These are phyloP conservation scores for Urophycis tenuis DNA, from an alignment of 2,797 vertebrate species.

Conservation along the genomic window DNA sequence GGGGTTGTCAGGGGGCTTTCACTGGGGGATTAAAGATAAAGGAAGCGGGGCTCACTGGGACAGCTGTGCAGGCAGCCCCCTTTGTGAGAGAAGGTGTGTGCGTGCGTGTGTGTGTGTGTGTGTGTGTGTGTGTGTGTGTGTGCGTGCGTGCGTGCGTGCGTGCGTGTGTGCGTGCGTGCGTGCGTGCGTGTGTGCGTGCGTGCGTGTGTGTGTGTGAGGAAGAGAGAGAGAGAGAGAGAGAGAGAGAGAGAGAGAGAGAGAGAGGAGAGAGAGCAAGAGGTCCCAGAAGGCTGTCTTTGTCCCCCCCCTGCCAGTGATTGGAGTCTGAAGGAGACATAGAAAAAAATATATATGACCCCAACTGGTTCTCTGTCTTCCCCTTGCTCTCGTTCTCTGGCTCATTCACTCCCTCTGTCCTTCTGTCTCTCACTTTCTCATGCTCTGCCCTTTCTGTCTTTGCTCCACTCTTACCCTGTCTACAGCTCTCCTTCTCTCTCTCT, in stretches of 20 bases:
- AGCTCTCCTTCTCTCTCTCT: slow-evolving; percentile 5
- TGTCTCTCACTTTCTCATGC: slow-evolving; percentile 25
- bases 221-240: slow-evolving; percentile 7
- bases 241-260: slow-evolving; percentile 39
- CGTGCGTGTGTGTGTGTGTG: slow-evolving; percentile 23
- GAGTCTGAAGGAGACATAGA: slow-evolving; percentile 43
- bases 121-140: slow-evolving; percentile 30
- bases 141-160: slow-evolving; percentile 22
- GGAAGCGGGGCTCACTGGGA: slow-evolving; percentile 50
- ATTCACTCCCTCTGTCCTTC: slow-evolving; percentile 15
- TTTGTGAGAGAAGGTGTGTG: slow-evolving; percentile 40
- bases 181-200: slow-evolving; percentile 25
- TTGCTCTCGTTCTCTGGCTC: background rate
- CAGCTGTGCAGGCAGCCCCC: slow-evolving; percentile 69
- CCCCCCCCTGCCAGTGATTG: slow-evolving; percentile 58
- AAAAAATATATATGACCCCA: slow-evolving; percentile 32
- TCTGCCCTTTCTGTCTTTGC: slow-evolving; percentile 12
- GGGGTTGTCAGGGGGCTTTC: slow-evolving; percentile 63
- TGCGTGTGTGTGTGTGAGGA: slow-evolving; percentile 21
- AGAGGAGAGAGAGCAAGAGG: slow-evolving; percentile 47
- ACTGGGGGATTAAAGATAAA: slow-evolving; percentile 71
- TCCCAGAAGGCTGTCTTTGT: slow-evolving; percentile 69
- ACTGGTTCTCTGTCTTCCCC: slow-evolving; percentile 4
- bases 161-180: slow-evolving; percentile 21
- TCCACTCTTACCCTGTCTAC: slow-evolving; percentile 28